phyloP scores from a whole-genome alignment of 1,140 invertebrate genomes.

The Pseudomyrmex concolor region DNA sequence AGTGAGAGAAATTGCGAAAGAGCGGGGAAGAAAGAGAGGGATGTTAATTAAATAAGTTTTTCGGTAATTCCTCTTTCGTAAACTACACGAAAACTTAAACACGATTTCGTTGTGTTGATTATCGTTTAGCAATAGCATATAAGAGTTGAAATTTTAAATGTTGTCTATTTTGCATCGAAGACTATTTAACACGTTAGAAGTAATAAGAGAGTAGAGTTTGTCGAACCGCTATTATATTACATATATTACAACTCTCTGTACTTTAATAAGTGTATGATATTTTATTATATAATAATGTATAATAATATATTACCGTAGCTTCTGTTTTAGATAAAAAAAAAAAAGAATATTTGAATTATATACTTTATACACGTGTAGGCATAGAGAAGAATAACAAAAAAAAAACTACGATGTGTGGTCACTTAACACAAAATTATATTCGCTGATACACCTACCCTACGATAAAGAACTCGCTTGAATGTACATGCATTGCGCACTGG shows the following conservation, averaged over 20 bases:
- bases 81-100: not conserved
- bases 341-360: constrained; percentile 3
- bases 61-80: not conserved
- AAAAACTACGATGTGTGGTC: not conserved
- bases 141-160: constrained; percentile 11
- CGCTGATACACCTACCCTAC: constrained; percentile 3
- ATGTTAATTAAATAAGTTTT: constrained; percentile 27
- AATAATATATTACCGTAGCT: constrained; percentile 14
- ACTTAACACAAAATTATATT: constrained; percentile 15
- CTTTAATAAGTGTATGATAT: constrained; percentile 29
- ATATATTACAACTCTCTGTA: not conserved
- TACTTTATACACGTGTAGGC: constrained; percentile 5
- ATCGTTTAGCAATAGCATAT: not conserved
- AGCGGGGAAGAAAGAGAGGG: not conserved
- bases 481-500: not conserved
- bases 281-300: constrained; percentile 35
- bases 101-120: not conserved
- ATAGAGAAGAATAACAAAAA: not conserved
- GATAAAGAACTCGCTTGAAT: constrained; percentile 10
- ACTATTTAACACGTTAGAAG: not conserved
- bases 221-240: constrained; percentile 21
- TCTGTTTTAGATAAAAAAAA: not conserved
- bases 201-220: not conserved
- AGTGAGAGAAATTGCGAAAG: not conserved
- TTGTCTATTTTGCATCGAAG: not conserved